Base-by-base conservation (phyloP, 2,797 vertebrate genomes). In the Anolis apletophallus region DNA sequence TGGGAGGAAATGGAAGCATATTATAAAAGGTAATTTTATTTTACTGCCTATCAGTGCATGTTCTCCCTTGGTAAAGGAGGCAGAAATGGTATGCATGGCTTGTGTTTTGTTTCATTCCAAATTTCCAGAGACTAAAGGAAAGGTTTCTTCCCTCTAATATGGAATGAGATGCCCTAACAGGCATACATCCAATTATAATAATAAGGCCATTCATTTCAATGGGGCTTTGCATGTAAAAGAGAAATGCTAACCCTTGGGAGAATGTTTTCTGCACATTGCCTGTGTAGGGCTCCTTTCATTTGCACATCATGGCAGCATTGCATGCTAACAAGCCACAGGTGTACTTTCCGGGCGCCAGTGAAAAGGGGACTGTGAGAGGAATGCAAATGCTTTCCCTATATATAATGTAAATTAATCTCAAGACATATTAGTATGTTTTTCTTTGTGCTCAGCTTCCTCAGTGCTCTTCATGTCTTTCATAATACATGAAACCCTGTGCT, bases 171-270 rank as follows among this genome's bases (percentile, higher is more conserved):
- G 87, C 88, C 92, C 92, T 93, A 93, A 95, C 93, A 94, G 86
- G 86, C 88, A 90, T 93, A 94, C 91, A 94, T 91, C 90, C 91
- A 93, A 95, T 94, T 95, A 95, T 95, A 94, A 94, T 95, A 95
- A 94, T 93, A 93, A 91, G 83, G 83, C 90, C 88, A 94, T 94
- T 95, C 92, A 91, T 94, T 94, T 94, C 93, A 85, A 91, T 83
- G 89, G 90, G 85, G 86, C 93, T 94, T 94, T 93, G 92, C 90
- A 91, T 11, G 1, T 92, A 88, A 71, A 77, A 89, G 93, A 92
- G 88, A 93, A 95, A 94, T 86, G 46, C 88, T 91, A 93, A 93
- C 91, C 93, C 93, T 90, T 92, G 93, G 92, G 94, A 95, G 81
- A 94, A 91, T 84, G 92, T 93, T 94, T 90, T 93, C 91, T 94